Evolutionary conservation across 1,140 invertebrate genomes (phyloP), one percentile per base, ranked within the genome.

Genomic region (Cherax destructor): DNA sequence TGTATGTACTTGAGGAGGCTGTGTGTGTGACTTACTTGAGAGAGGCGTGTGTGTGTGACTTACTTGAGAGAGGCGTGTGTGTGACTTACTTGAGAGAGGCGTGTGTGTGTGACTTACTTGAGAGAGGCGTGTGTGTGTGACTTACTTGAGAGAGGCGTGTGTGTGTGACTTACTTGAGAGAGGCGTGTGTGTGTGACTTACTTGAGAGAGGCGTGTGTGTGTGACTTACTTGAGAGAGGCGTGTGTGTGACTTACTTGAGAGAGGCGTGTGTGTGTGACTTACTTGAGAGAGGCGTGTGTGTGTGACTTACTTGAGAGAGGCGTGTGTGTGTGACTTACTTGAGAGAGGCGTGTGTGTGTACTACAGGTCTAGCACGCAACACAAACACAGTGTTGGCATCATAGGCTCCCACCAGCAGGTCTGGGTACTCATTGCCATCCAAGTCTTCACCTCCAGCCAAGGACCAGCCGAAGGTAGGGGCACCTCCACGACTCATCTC

Each of bases 401-500:
- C 97, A 94, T 98, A 98, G 65, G 98, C 97, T 1, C 98, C 98
- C n/a, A 99, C 97, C 3, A 97, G 96, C 81, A 99, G 94, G 94
- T 99, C 98, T 0, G 98, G 98, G 94, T 99, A 99, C 76, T 96
- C 95, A 93, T 99, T 99, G 10, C 96, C 95, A 94, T 99, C 98
- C 93, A 99, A 95, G 94, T 99, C 98, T 0, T 97, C 94, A 9
- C 98, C 98, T 18, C 97, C 98, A n/a, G 97, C 96, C 0, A 99
- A 93, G 0, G 98, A 97, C 83, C 61, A 49, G 30, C 69, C 69
- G 69, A 85, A 85, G 83, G 83, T 74, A 11, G 9, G 11, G 0
- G 65, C 83, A 4, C 5, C 7, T 1, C 30, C 83, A 30, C 49
- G 83, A 4, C 18, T 78, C 74, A 0, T 99, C 99, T 4, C 98